These are phyloP conservation scores for Lophochroa leadbeateri DNA, from an alignment of 2,113 vertebrate genomes.

Conservation along the genomic window DNA sequence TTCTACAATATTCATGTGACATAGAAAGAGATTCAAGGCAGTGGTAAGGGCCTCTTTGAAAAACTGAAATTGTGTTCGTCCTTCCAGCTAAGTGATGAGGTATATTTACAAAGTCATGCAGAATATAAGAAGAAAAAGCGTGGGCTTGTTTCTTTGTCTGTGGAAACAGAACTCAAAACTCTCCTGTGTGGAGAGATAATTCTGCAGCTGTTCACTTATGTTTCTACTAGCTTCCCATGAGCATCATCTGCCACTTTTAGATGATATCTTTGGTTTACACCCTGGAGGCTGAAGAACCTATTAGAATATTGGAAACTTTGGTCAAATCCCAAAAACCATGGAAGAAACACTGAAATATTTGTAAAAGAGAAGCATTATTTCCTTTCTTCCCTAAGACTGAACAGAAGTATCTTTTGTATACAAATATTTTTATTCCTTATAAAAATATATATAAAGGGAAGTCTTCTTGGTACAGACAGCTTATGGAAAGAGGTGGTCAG, in stretches of 20 bases:
- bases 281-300: not conserved
- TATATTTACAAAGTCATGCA: not conserved
- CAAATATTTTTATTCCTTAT: not conserved
- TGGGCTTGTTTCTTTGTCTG: rapidly evolving
- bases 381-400: not conserved
- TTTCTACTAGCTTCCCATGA: not conserved
- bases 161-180: not conserved
- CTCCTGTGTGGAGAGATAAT: not conserved
- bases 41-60: not conserved
- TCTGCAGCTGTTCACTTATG: not conserved
- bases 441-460: not conserved
- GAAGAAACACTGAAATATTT: not conserved
- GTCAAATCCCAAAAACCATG: not conserved
- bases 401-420: not conserved
- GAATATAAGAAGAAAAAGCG: not conserved
- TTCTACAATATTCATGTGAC: not conserved
- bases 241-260: not conserved
- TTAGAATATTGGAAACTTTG: not conserved
- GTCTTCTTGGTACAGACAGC: not conserved
- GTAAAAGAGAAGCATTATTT: not conserved
- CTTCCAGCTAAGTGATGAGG: not conserved
- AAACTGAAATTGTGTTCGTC: not conserved
- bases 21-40: not conserved
- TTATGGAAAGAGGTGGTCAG: not conserved
- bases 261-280: not conserved